Percentiles rank a stretch among this genome's conserved stretches.
phyloP scores from a whole-genome alignment of 2,797 vertebrate species.

The Ibycter americanus region DNA sequence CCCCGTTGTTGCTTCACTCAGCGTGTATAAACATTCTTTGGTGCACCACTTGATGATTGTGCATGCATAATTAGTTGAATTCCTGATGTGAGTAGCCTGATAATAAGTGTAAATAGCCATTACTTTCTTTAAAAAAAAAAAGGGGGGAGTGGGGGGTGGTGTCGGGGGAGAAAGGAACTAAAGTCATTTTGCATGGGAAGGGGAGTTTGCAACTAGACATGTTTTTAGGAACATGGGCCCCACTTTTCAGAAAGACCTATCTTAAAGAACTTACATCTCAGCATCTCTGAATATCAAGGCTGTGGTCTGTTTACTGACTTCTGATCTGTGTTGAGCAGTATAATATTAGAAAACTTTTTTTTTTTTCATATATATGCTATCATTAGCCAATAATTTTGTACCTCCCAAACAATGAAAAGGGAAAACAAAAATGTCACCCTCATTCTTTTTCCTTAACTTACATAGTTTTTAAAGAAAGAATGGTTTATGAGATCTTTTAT shows the following conservation, averaged over 20 bases:
- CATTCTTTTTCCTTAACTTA: neutral
- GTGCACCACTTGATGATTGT: slow-evolving; percentile 29
- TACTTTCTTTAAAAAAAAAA: neutral
- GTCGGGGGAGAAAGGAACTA: neutral
- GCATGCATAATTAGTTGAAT: slow-evolving; percentile 51
- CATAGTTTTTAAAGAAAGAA: neutral
- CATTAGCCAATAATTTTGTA: neutral
- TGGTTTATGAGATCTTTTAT: neutral
- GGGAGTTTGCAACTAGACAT: neutral
- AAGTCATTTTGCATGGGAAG: neutral
- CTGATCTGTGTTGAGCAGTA: neutral
- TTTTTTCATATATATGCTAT: neutral
- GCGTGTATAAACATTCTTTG: slow-evolving; percentile 10
- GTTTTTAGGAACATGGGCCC: neutral
- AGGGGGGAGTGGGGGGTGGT: too few relatives aligned
- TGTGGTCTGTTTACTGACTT: neutral
- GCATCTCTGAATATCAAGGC: neutral
- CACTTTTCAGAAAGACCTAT: neutral
- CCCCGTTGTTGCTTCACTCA: neutral
- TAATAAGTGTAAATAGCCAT: slow-evolving; percentile 44
- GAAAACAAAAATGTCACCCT: neutral
- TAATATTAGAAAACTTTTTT: neutral
- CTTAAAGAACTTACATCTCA: neutral
- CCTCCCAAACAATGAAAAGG: neutral
- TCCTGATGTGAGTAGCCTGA: slow-evolving; percentile 41